Evolutionary conservation across 1,140 invertebrate species (phyloP).

Genomic region (Ceratitis capitata): DNA sequence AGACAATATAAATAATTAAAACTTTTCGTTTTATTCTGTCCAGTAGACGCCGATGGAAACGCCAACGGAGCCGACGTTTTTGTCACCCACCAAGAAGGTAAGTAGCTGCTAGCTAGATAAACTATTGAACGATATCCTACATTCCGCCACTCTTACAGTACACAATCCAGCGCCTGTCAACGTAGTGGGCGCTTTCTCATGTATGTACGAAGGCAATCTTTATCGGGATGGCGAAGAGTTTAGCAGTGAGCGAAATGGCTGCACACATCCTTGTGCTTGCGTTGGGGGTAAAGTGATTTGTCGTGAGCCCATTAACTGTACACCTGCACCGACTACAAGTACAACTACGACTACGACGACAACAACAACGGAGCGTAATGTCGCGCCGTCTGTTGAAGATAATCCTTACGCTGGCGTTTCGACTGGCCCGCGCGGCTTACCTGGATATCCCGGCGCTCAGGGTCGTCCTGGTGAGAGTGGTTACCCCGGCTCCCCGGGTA

Average conservation of each 20-base stretch:
- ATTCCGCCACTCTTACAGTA: background rate
- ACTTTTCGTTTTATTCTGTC: no score
- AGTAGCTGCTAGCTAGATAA: background rate
- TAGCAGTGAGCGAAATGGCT: constrained; percentile 69
- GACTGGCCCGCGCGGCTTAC: constrained; percentile 51
- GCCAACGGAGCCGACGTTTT: background rate
- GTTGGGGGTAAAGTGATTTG: constrained; percentile 70
- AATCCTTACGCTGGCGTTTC: constrained; percentile 41
- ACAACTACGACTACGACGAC: constrained; percentile 42
- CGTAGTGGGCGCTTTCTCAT: constrained; percentile 57
- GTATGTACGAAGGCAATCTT: constrained; percentile 67
- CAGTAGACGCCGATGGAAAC: constrained; percentile 39
- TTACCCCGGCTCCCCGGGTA: constrained; percentile 73
- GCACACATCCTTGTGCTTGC: constrained; percentile 72
- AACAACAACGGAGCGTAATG: constrained; percentile 25
- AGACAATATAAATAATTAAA: no score
- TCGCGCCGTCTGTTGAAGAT: constrained; percentile 50
- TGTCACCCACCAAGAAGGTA: constrained; percentile 42
- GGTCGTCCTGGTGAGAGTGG: constrained; percentile 75
- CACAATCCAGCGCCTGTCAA: background rate
- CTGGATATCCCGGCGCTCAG: constrained; percentile 66
- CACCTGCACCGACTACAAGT: constrained; percentile 36
- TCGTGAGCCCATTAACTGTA: constrained; percentile 34
- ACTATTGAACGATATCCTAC: background rate
- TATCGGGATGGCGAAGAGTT: constrained; percentile 67